These are phyloP conservation scores for Actinemys pallida DNA, from an alignment of 2,113 vertebrate species.

Conservation along the genomic window DNA sequence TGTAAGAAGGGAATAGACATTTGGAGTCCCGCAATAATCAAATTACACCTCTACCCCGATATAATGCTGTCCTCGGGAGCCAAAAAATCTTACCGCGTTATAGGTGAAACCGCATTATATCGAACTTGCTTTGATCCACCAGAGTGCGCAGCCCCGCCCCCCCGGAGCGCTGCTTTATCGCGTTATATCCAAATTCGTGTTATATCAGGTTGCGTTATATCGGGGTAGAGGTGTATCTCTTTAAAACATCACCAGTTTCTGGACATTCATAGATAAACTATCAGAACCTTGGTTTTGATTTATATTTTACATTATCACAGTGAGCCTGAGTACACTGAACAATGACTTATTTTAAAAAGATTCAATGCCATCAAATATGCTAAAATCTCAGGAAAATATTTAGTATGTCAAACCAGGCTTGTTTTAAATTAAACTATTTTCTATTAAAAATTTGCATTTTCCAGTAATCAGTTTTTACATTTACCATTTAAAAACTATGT, in stretches of 20 bases:
- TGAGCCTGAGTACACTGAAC: not conserved
- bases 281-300: not conserved
- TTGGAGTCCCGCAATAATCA: not conserved
- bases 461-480: not conserved
- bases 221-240: not conserved
- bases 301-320: not conserved
- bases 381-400: not conserved
- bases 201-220: no score
- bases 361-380: not conserved
- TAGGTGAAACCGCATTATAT: no score
- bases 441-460: not conserved
- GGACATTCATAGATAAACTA: not conserved
- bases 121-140: no score
- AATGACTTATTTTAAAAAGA: not conserved
- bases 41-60: not conserved
- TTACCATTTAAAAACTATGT: not conserved
- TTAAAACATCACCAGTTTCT: not conserved
- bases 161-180: no score
- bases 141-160: no score
- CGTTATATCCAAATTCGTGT: no score
- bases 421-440: not conserved
- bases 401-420: not conserved
- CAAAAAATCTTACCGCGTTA: no score
- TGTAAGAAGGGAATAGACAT: not conserved
- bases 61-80: no score